Evolutionary conservation across 35 echinoderm and acorn worm genomes (phyloP).

Genomic region (Diadema setosum): DNA sequence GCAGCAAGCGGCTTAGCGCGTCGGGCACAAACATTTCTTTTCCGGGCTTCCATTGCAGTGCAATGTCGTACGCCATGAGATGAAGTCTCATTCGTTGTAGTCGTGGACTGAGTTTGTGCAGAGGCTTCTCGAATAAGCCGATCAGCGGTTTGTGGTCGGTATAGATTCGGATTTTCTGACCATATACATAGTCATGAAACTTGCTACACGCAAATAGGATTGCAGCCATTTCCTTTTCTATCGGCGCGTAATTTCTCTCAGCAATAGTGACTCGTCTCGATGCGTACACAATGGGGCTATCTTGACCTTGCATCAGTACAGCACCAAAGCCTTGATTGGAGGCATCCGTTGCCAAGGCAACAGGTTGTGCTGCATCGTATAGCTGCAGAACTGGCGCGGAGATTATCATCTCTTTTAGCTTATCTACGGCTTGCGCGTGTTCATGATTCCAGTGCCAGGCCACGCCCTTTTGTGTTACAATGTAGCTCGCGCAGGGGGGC

Average conservation of each 20-base stretch:
- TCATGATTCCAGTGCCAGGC: slow-evolving; percentile 31
- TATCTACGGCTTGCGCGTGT: slow-evolving; percentile 20
- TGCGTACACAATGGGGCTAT: slow-evolving; percentile 39
- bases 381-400: slow-evolving; percentile 35
- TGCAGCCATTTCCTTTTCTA: slow-evolving; percentile 12
- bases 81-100: too few relatives aligned
- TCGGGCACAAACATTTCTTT: too few relatives aligned
- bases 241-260: slow-evolving; percentile 43
- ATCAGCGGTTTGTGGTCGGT: too few relatives aligned
- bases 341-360: slow-evolving; percentile 67
- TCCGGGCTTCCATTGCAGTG: too few relatives aligned
- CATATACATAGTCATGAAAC: neutral
- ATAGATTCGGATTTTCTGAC: neutral
- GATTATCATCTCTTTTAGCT: slow-evolving; percentile 3
- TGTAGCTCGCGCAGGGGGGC: slow-evolving; percentile 44
- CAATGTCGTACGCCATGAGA: too few relatives aligned
- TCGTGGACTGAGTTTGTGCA: too few relatives aligned
- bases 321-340: slow-evolving; percentile 42
- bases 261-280: slow-evolving; percentile 24
- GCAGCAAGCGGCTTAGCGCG: too few relatives aligned
- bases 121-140: too few relatives aligned
- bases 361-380: slow-evolving; percentile 37
- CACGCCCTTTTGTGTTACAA: slow-evolving; percentile 24
- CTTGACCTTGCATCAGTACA: slow-evolving; percentile 33
- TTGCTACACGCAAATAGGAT: neutral